Conservation (phyloP, 2,888 invertebrate species). For the Fragum whitleyi region DNA sequence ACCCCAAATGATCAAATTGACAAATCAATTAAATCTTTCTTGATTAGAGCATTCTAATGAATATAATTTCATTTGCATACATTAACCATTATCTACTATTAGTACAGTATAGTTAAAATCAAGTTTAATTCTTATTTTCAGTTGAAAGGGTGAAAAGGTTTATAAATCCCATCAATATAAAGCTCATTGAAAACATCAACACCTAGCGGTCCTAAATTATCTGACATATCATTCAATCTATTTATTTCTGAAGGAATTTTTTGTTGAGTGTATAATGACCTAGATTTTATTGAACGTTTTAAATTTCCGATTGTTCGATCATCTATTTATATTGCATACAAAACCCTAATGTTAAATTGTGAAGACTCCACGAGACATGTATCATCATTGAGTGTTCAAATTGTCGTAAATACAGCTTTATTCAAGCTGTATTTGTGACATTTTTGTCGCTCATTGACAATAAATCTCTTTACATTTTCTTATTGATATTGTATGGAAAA, state of each 20-base stretch:
- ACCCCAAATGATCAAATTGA: too few species aligned
- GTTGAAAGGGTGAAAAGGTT: neutral
- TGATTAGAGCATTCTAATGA: too few species aligned
- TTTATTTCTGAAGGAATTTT: neutral
- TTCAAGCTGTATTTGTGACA: too few species aligned
- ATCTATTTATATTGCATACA: constrained; percentile 15
- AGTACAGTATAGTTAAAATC: too few species aligned
- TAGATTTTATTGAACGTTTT: constrained; percentile 24
- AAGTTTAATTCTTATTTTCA: too few species aligned
- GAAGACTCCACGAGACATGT: neutral
- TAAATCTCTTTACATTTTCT: too few species aligned
- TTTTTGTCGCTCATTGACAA: neutral
- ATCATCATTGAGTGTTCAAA: too few species aligned
- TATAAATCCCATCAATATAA: constrained; percentile 12
- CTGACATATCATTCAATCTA: constrained; percentile 19
- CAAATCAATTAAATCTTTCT: too few species aligned
- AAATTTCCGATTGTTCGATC: constrained; percentile 18
- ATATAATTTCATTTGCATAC: too few species aligned
- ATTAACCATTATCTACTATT: too few species aligned
- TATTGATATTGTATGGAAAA: neutral
- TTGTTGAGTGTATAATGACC: constrained; percentile 27
- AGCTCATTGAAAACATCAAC: constrained; percentile 21
- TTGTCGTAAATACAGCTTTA: too few species aligned
- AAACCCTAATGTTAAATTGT: neutral
- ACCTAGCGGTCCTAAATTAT: constrained; percentile 16